phyloP scores from a whole-genome alignment of 2,113 vertebrate species.

The Aramus guarauna region DNA sequence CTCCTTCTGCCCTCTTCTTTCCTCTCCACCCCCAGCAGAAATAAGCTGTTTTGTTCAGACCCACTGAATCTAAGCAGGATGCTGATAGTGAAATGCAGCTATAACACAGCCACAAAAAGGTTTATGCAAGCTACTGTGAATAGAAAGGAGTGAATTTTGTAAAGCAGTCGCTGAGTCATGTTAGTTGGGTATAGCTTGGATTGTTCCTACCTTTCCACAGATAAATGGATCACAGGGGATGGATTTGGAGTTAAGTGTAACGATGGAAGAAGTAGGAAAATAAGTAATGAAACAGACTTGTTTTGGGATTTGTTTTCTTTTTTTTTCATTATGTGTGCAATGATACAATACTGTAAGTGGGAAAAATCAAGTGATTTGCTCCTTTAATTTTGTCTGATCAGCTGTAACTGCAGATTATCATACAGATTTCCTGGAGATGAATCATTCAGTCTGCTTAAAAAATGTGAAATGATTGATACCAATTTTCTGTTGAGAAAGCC shows the following conservation, averaged over 20 bases:
- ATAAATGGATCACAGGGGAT: not conserved
- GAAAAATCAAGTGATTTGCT: not conserved
- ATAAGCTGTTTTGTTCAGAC: not conserved
- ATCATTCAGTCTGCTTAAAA: conserved; percentile 18
- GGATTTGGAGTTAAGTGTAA: not conserved
- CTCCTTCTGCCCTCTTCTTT: not conserved
- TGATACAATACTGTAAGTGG: not conserved
- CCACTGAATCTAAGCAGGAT: not conserved
- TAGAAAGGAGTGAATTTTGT: not conserved
- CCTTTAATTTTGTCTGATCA: conserved; percentile 21
- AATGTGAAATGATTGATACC: not conserved
- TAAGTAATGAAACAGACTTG: not conserved
- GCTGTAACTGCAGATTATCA: not conserved
- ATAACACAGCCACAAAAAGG: not conserved
- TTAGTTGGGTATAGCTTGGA: not conserved
- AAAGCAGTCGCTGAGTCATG: not conserved
- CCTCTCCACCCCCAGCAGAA: fast-evolving
- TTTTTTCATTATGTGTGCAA: not conserved
- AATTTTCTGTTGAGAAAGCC: conserved; percentile 29
- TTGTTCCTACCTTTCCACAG: not conserved
- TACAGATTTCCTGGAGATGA: conserved; percentile 23
- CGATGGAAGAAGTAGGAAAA: not conserved
- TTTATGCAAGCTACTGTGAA: not conserved
- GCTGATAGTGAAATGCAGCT: not conserved
- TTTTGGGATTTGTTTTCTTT: not conserved